Base-by-base conservation (phyloP, 2,113 vertebrate species). In the Sapajus apella region DNA sequence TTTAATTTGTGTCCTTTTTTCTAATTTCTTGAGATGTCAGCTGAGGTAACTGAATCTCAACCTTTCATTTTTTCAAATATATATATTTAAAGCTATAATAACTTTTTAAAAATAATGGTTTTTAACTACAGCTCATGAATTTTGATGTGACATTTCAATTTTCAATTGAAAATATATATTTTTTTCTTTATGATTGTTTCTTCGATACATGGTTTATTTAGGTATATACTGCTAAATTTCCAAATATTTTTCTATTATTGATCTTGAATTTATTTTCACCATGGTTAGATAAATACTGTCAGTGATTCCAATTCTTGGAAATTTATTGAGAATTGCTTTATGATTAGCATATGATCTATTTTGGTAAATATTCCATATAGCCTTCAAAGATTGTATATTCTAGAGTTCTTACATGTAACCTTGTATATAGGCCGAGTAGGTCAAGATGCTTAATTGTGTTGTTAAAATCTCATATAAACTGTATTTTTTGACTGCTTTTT, bases 241-340 rank as follows among this genome's bases (percentile, higher is more conserved):
- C 9, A 93, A 79, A 86, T 90, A 90, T 86, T 64, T 94, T 91
- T 82, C 25, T 66, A 8, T 75, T 87, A 32, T 64, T 91, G 50
- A 70, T 55, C 94, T 94, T 55, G 70, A n/a, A 85, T 91, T 95
- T 80, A 61, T 91, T 85, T 94, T 91, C 30, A 80, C 16, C 58
- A 6, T 77, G 37, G 7, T 83, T 10, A 87, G 37, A 91, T 30
- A 95, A 56, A 87, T 77, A n/a, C 1, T 89, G 20, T 77, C 21
- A 68, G 13, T 84, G 27, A 37, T 27, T 92, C 79, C 35, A 85
- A 9, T 88, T 92, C 52, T 84, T 88, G 70, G 35, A 88, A 77
- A 30, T 94, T 77, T 85, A 17, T 91, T 88, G 40, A 88, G 58
- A 70, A 70, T 52, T 45, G 77, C 4, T 70, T 83, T 87, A 83